These are phyloP conservation scores for Oscheius sp. DNA, from an alignment of 2,888 invertebrate species.

Conservation along the genomic window DNA sequence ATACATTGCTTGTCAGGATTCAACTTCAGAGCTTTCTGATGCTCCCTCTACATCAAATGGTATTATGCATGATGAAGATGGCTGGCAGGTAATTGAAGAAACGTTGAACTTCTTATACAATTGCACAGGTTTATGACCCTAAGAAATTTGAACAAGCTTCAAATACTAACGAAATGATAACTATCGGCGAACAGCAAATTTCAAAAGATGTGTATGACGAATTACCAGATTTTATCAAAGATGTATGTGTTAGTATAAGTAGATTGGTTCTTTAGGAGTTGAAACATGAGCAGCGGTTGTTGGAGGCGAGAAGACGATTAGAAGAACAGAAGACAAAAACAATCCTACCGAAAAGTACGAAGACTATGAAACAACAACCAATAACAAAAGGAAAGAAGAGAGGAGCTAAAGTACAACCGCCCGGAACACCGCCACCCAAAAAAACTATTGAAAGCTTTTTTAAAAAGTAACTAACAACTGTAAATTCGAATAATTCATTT, in stretches of 20 bases:
- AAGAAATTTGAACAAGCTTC: neutral
- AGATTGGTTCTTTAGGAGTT: slow-evolving; percentile 16
- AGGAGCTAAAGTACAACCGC: neutral
- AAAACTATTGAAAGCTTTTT: slow-evolving; percentile 24
- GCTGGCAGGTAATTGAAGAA: slow-evolving; percentile 28
- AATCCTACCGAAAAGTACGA: neutral
- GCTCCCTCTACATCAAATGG: neutral
- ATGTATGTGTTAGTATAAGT: slow-evolving; percentile 1
- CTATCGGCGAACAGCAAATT: slow-evolving; percentile 16
- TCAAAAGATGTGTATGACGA: slow-evolving; percentile 26
- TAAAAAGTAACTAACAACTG: neutral
- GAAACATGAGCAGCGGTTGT: slow-evolving; percentile 9
- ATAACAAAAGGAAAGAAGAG: slow-evolving; percentile 16
- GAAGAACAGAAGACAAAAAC: neutral
- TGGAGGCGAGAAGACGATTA: slow-evolving; percentile 1
- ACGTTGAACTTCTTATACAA: neutral
- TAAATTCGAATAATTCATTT: neutral
- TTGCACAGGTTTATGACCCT: slow-evolving; percentile 6
- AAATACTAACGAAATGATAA: slow-evolving; percentile 18
- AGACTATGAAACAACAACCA: neutral
- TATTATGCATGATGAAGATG: neutral
- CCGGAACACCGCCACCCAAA: slow-evolving; percentile 23
- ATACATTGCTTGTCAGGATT: too few species aligned
- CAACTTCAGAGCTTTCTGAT: too few species aligned
- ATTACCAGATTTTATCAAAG: slow-evolving; percentile 31